Conservation (phyloP, 2,888 invertebrate species). For the Fragum sueziense region DNA sequence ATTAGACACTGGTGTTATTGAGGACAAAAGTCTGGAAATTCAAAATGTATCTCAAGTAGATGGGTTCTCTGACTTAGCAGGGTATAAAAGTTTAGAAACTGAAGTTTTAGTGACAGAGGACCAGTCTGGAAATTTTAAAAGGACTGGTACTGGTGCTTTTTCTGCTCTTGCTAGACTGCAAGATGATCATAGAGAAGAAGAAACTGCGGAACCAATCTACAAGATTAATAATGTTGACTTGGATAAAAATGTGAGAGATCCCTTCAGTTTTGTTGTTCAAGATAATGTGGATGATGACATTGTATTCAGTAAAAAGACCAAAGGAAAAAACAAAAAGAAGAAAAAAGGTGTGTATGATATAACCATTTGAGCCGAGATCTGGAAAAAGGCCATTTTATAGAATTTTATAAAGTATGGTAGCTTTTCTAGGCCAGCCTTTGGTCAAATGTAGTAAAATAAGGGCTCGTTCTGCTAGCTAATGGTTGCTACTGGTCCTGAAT, state of each 20-base stretch:
- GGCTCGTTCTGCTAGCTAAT: too few species aligned
- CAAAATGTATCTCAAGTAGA: conserved; percentile 24
- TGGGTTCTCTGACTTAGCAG: conserved; percentile 24
- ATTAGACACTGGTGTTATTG: conserved; percentile 19
- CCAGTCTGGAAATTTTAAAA: conserved; percentile 34
- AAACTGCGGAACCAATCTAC: conserved; percentile 37
- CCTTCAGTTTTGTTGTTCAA: conserved; percentile 6
- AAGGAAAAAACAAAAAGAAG: conserved; percentile 71
- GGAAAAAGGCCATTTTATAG: too few species aligned
- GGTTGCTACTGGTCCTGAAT: too few species aligned
- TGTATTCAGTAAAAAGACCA: conserved; percentile 67
- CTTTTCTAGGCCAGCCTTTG: too few species aligned
- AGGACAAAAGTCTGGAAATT: conserved; percentile 18
- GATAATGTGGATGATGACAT: conserved; percentile 52
- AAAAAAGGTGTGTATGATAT: conserved; percentile 69
- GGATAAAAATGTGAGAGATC: conserved; percentile 20
- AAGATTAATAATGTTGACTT: background rate
- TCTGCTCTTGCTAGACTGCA: conserved; percentile 45
- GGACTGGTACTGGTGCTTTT: conserved; percentile 50
- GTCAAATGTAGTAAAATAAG: too few species aligned
- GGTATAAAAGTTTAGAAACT: conserved; percentile 15
- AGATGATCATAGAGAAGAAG: conserved; percentile 35
- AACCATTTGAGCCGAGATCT: too few species aligned
- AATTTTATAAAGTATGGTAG: too few species aligned
- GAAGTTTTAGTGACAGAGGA: conserved; percentile 20